Base-by-base conservation (phyloP, 2,888 invertebrate genomes). In the Seira ritae region DNA sequence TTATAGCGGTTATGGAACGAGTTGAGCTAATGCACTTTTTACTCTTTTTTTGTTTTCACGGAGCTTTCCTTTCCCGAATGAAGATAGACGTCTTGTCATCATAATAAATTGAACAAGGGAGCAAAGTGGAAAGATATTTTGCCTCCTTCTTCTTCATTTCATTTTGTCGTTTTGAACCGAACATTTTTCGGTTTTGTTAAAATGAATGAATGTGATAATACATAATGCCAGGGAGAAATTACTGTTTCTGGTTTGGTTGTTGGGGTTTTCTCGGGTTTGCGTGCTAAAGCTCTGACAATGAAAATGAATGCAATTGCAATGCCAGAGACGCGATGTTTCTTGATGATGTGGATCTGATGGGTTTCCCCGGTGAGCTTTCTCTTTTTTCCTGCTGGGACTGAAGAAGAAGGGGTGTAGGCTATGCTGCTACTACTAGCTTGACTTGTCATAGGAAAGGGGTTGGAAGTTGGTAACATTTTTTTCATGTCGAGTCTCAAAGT, bases 11-110 rank as follows among this genome's bases (percentile, higher is more conserved):
- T 4, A 8, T 31, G 31, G 8, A 31, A 31, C 31, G 31, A 31
- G 31, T 31, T 8, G 31, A 31, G 31, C 8, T 31, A 31, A 31
- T 55, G n/a, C 60, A 55, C 12, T 19, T 12, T 19, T 66, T 24
- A 17, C 62, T 70, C 70, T 65, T 65, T 66, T 72, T 79, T 46
- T 46, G 71, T 50, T 70, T 62, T 31, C 50, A 22, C 19, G 37
- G 23, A 17, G 24, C n/a, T 31, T 8, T 8, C 8, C 50, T 20
- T 19, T 65, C 20, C 50, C 31, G 37, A 19, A 79, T 79, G 66
- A 79, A 79, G 79, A 79, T 72, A 31, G 79, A 79, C 79, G 31
- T 72, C 42, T 79, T 79, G 66, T 79, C 72, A 79, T 79, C 60
- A 72, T 72, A 72, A 79, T 72, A 79, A 79, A 79, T 72, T 71